Conservation (phyloP, 2,797 vertebrate genomes). For the Furcifer pardalis region DNA sequence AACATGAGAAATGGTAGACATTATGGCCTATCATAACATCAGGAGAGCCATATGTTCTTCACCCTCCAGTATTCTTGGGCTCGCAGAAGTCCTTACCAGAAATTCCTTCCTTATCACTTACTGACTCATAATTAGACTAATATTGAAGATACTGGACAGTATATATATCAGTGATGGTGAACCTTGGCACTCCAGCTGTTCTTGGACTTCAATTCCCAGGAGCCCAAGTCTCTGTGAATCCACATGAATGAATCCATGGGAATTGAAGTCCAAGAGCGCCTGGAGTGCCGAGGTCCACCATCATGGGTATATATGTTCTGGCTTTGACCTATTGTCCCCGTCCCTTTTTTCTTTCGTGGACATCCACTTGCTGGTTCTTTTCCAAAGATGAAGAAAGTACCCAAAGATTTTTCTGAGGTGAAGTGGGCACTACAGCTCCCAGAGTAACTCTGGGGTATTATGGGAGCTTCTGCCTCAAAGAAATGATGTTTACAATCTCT, state of each 20-base stretch:
- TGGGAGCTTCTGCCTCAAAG: neutral
- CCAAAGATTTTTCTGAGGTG: neutral
- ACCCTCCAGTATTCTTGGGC: neutral
- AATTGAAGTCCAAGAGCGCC: too few relatives aligned
- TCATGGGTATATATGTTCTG: neutral
- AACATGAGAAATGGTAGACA: neutral
- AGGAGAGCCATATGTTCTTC: too few relatives aligned
- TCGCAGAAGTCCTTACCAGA: neutral
- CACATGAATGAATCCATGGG: too few relatives aligned
- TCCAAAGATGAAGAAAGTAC: neutral
- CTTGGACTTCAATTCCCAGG: too few relatives aligned
- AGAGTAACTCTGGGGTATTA: neutral
- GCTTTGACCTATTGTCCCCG: neutral
- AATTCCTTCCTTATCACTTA: neutral
- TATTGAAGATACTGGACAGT: neutral
- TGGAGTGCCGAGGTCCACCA: too few relatives aligned
- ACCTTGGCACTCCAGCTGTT: too few relatives aligned
- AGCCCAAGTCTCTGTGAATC: too few relatives aligned
- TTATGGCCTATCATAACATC: neutral
- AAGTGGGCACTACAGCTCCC: neutral
- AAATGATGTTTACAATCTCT: too few relatives aligned
- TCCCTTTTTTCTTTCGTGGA: neutral
- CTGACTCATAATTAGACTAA: neutral
- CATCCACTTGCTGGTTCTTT: neutral
- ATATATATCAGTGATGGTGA: too few relatives aligned